Percentiles rank a stretch among this genome's conserved stretches.
phyloP scores from a whole-genome alignment of 2,888 invertebrate species.

The Hirtodrosophila trivittata region DNA sequence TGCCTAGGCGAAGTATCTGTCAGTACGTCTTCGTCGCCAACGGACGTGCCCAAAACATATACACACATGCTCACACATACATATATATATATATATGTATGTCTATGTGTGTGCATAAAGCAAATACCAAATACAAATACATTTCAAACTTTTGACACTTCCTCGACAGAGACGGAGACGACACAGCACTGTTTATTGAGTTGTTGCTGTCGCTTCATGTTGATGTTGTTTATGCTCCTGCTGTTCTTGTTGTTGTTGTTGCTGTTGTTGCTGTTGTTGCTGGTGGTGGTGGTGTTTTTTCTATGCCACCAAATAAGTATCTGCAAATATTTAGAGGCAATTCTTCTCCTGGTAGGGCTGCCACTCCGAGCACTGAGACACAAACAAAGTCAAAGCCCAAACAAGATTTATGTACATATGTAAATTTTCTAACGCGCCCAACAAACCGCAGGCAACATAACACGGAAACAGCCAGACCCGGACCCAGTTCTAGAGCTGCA shows the following conservation, averaged over 20 bases:
- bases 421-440: conserved; percentile 63
- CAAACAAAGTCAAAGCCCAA: conserved; percentile 70
- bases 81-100: too few relatives aligned
- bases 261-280: conserved; percentile 12
- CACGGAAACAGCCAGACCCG: conserved; percentile 7
- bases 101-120: conserved; percentile 32
- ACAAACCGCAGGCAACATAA: conserved; percentile 60
- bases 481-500: conserved; percentile 1
- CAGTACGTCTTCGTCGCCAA: conserved; percentile 17
- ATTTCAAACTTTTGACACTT: conserved; percentile 74
- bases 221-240: conserved; percentile 17
- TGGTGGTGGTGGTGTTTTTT: conserved; percentile 20
- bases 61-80: conserved; percentile 5
- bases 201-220: conserved; percentile 65
- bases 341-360: conserved; percentile 30
- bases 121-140: conserved; percentile 51
- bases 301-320: conserved; percentile 72
- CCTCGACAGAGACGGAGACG: conserved; percentile 52
- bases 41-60: conserved; percentile 19
- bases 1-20: conserved; percentile 35
- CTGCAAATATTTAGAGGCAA: conserved; percentile 71
- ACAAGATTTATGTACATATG: conserved; percentile 77
- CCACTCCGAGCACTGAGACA: neutral
- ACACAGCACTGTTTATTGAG: conserved; percentile 69
- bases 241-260: conserved; percentile 10